phyloP scores from a whole-genome alignment of 2,113 vertebrate genomes.

The Stegostoma tigrinum region DNA sequence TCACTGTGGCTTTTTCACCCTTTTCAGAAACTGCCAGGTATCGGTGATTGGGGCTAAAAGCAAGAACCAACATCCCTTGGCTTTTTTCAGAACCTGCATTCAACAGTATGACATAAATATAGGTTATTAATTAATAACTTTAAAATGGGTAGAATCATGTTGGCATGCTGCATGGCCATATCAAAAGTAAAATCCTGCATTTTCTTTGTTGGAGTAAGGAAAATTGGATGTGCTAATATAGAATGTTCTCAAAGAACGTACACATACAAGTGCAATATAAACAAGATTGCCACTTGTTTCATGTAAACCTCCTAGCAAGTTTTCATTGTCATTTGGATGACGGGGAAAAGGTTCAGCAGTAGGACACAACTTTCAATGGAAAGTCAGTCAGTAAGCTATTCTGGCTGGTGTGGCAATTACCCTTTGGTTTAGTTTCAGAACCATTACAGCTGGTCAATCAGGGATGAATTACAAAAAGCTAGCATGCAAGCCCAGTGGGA shows the following conservation, averaged over 20 bases:
- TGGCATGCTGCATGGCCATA: background rate
- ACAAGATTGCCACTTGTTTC: background rate
- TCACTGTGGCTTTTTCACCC: slow-evolving; percentile 62
- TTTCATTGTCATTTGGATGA: background rate
- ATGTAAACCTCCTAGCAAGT: background rate
- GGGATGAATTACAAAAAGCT: too few relatives aligned
- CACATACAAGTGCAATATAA: background rate
- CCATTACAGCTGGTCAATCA: background rate
- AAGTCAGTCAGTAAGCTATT: background rate
- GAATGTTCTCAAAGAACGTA: background rate
- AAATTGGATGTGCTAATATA: background rate
- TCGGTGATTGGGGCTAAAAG: slow-evolving; percentile 71
- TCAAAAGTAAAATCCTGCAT: slow-evolving; percentile 7
- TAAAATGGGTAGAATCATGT: background rate
- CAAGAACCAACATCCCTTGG: slow-evolving; percentile 66
- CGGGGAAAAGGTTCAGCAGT: background rate
- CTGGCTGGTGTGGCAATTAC: background rate
- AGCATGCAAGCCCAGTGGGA: too few relatives aligned
- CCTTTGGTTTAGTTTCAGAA: background rate
- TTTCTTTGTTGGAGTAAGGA: background rate
- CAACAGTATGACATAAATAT: slow-evolving; percentile 25
- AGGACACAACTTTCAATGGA: background rate
- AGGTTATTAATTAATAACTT: background rate
- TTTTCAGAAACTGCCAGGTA: slow-evolving; percentile 79
- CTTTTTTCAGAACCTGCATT: slow-evolving; percentile 70